phyloP scores from a whole-genome alignment of 2,113 vertebrate genomes.

The Ochotona princeps region DNA sequence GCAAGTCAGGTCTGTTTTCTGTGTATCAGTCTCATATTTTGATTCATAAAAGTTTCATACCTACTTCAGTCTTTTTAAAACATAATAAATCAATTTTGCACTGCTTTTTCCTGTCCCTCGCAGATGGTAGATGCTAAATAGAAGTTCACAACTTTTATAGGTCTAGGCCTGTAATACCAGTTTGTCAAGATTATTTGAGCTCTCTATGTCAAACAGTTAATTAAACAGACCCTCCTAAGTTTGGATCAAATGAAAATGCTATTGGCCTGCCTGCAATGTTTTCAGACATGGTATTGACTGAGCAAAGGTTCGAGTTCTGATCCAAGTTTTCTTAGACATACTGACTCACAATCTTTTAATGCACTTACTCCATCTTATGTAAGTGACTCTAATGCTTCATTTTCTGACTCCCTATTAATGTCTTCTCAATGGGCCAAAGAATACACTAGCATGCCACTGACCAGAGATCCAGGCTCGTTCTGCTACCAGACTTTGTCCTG shows the following conservation, averaged over 20 bases:
- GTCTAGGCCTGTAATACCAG: constrained; percentile 9
- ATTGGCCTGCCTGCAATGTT: constrained; percentile 63
- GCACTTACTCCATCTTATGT: constrained; percentile 51
- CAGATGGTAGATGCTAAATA: constrained; percentile 49
- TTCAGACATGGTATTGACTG: constrained; percentile 37
- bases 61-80: neutral
- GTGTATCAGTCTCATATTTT: neutral
- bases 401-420: constrained; percentile 22
- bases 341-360: constrained; percentile 52
- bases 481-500: neutral
- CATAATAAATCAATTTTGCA: neutral
- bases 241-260: constrained; percentile 62
- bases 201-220: constrained; percentile 45
- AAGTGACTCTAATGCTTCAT: constrained; percentile 49
- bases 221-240: constrained; percentile 65
- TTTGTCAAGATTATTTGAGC: constrained; percentile 51
- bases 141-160: constrained; percentile 41
- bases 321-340: constrained; percentile 57
- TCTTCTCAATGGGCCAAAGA: neutral
- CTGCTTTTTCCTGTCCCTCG: neutral
- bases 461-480: neutral
- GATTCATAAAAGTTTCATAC: neutral
- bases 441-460: neutral
- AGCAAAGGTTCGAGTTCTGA: neutral
- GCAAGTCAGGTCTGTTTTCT: neutral